Percentiles rank a stretch among this genome's conserved stretches.
These are phyloP conservation scores for Scaptomyza parva DNA, from an alignment of 2,888 invertebrate species.

Conservation along the genomic window DNA sequence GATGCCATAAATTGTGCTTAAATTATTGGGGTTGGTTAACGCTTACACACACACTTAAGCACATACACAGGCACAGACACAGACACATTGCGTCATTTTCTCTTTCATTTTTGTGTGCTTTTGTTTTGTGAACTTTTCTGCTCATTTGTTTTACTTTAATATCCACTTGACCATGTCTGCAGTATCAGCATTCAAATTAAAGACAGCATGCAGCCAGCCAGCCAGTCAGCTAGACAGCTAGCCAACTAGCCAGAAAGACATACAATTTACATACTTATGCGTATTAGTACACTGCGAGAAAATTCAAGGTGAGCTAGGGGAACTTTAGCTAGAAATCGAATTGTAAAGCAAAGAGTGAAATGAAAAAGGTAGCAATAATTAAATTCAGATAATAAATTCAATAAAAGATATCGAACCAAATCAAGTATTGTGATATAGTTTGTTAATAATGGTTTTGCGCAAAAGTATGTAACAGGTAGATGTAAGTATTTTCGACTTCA, in stretches of 20 bases:
- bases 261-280: too few species aligned
- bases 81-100: slow-evolving; percentile 33
- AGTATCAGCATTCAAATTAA: slow-evolving; percentile 10
- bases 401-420: too few species aligned
- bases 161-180: slow-evolving; percentile 55
- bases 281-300: slow-evolving; percentile 18
- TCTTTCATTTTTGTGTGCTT: slow-evolving; percentile 52
- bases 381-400: too few species aligned
- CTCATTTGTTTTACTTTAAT: slow-evolving; percentile 69
- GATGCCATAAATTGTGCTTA: slow-evolving; percentile 79
- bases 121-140: slow-evolving; percentile 61
- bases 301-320: background rate
- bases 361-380: too few species aligned
- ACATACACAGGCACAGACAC: slow-evolving; percentile 9
- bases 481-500: too few species aligned
- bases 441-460: too few species aligned
- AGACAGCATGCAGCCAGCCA: background rate
- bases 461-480: too few species aligned
- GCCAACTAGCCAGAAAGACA: too few species aligned
- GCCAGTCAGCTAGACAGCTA: too few species aligned
- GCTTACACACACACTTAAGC: slow-evolving; percentile 24
- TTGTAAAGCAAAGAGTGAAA: too few species aligned
- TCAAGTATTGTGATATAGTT: too few species aligned
- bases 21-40: slow-evolving; percentile 79
- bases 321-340: background rate